These are phyloP conservation scores for Rhimphoctona megacephalus DNA, from an alignment of 2,888 invertebrate species.

Conservation along the genomic window DNA sequence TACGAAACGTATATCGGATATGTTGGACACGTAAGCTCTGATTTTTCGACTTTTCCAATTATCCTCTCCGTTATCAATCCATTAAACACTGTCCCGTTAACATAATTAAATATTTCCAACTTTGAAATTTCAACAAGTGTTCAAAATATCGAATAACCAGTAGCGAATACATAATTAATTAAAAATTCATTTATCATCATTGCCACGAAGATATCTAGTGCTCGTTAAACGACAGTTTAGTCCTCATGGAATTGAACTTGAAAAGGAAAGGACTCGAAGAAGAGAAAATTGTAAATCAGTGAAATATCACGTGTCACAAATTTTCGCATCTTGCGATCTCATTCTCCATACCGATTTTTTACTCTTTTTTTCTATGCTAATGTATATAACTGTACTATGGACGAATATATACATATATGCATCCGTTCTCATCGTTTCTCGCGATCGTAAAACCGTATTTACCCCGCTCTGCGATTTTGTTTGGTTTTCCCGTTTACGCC, in stretches of 20 bases:
- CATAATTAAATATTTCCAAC: neutral
- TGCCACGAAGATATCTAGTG: neutral
- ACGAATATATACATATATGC: neutral
- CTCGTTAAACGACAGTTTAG: neutral
- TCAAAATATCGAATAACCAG: neutral
- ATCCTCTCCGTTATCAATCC: constrained; percentile 1
- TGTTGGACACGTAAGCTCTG: neutral
- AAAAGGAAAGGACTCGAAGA: neutral
- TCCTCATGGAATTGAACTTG: neutral
- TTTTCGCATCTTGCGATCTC: constrained; percentile 2
- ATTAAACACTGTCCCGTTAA: neutral
- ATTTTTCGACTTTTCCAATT: constrained; percentile 16
- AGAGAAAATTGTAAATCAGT: neutral
- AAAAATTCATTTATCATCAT: constrained; percentile 2
- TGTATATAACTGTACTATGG: constrained; percentile 3
- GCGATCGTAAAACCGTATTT: constrained; percentile 78
- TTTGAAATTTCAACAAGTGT: neutral
- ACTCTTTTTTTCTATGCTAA: constrained; percentile 23
- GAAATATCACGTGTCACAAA: constrained; percentile 13
- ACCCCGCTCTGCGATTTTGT: constrained; percentile 74
- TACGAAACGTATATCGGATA: constrained; percentile 1
- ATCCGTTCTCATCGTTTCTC: constrained; percentile 63
- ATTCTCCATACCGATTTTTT: neutral
- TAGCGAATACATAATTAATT: neutral
- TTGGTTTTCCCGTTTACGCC: constrained; percentile 76